Conservation (phyloP, 1,140 invertebrate genomes). For the Eumeta japonica region DNA sequence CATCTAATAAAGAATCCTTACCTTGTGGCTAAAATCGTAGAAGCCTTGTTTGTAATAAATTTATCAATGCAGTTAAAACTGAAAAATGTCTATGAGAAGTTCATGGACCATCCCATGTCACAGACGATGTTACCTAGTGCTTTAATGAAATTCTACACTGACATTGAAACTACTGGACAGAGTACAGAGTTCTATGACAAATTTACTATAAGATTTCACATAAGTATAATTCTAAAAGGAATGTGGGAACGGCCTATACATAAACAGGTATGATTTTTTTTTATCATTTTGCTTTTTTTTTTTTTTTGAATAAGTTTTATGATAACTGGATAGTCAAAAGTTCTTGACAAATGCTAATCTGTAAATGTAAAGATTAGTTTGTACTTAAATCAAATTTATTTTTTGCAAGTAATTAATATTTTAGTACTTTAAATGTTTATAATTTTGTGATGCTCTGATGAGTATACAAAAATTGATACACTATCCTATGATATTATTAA, state of each 20-base stretch:
- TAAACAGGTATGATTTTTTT: slow-evolving; percentile 33
- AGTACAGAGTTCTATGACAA: slow-evolving; percentile 99
- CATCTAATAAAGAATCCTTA: slow-evolving; percentile 94
- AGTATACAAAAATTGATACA: too few relatives aligned
- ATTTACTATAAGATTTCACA: slow-evolving; percentile 95
- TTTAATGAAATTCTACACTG: slow-evolving; percentile 97
- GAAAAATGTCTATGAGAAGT: slow-evolving; percentile 54
- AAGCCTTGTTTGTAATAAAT: slow-evolving; percentile 91
- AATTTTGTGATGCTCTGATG: slow-evolving; percentile 5
- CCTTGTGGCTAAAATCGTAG: slow-evolving; percentile 90
- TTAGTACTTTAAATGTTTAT: slow-evolving; percentile 5
- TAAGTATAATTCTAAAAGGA: slow-evolving; percentile 92
- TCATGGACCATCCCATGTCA: slow-evolving; percentile 83
- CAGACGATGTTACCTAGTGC: slow-evolving; percentile 78
- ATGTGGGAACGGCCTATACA: slow-evolving; percentile 74
- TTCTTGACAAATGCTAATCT: too few relatives aligned
- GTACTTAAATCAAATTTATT: too few relatives aligned
- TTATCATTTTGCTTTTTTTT: neutral
- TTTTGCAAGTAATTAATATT: slow-evolving; percentile 11
- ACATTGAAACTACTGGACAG: slow-evolving; percentile 96
- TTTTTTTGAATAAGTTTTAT: neutral
- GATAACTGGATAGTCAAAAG: too few relatives aligned
- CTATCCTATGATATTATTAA: too few relatives aligned
- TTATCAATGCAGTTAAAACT: slow-evolving; percentile 75
- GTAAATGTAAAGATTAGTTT: too few relatives aligned